Percentiles rank a stretch among this genome's conserved stretches.
phyloP scores from a whole-genome alignment of 2,797 vertebrate species.

The Remorina albescens region DNA sequence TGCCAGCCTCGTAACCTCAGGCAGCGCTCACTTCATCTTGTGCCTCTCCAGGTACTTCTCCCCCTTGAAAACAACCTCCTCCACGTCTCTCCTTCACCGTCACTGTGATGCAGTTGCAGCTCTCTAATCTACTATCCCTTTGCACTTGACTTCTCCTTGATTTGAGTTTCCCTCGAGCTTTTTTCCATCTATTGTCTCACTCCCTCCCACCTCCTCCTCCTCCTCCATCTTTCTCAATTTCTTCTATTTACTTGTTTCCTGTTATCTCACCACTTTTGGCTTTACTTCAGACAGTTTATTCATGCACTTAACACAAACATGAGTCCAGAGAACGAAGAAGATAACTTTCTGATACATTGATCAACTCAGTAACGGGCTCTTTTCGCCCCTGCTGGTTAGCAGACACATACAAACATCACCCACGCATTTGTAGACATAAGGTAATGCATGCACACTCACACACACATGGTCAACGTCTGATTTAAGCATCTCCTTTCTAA shows the following conservation, averaged over 20 bases:
- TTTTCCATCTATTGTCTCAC: slow-evolving; percentile 27
- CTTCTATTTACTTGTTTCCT: slow-evolving; percentile 20
- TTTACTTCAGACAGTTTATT: neutral
- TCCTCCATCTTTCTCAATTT: neutral
- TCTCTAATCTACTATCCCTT: slow-evolving; percentile 48
- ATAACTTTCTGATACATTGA: slow-evolving; percentile 33
- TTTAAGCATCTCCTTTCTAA: slow-evolving; percentile 38
- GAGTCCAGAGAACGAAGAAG: slow-evolving; percentile 20
- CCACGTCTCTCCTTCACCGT: slow-evolving; percentile 20
- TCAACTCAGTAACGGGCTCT: slow-evolving; percentile 25
- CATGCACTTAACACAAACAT: neutral
- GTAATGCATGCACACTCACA: neutral
- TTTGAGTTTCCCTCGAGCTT: slow-evolving; percentile 48
- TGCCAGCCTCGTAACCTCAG: slow-evolving; percentile 15
- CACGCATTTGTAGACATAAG: slow-evolving; percentile 16
- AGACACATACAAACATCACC: slow-evolving; percentile 22
- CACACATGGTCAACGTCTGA: slow-evolving; percentile 31
- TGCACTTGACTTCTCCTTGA: slow-evolving; percentile 53
- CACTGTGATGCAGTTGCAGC: slow-evolving; percentile 20
- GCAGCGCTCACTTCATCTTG: slow-evolving; percentile 39
- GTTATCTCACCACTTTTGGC: neutral
- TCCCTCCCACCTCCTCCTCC: neutral
- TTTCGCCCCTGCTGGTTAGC: slow-evolving; percentile 5
- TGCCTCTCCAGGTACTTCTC: slow-evolving; percentile 43
- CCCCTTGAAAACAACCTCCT: slow-evolving; percentile 12